A percentile compares a stretch with the other conserved stretches of the same genome.
Evolutionary conservation across 2,113 vertebrate genomes (phyloP).

Genomic region (Poeciliopsis prolifica): DNA sequence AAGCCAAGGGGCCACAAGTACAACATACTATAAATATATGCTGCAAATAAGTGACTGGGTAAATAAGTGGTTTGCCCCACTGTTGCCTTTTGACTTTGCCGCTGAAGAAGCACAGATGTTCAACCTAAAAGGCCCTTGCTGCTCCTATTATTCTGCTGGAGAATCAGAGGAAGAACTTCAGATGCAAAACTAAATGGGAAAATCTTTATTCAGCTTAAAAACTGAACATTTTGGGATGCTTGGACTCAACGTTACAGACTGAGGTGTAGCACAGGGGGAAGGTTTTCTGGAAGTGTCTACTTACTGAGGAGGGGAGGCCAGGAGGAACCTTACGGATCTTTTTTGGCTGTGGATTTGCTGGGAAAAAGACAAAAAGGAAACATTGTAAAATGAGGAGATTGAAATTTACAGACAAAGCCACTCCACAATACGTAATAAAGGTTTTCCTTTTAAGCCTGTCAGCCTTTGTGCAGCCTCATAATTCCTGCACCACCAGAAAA

Average conservation of each 20-base stretch:
- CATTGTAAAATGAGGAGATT: conserved; percentile 5
- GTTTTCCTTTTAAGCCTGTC: conserved; percentile 24
- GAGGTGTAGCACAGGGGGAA: conserved; percentile 8
- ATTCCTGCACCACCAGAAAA: conserved; percentile 27
- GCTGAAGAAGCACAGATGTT: conserved; percentile 63
- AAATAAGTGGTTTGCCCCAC: conserved; percentile 47
- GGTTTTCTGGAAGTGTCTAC: conserved; percentile 45
- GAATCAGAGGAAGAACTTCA: conserved; percentile 35
- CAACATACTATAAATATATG: conserved; percentile 75
- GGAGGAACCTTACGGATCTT: conserved; percentile 97
- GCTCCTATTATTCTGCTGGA: conserved; percentile 36
- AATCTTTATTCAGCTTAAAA: conserved; percentile 19
- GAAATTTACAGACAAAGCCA: conserved; percentile 1
- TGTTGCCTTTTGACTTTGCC: conserved; percentile 26
- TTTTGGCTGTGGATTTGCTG: conserved; percentile 89
- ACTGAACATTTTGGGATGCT: conserved; percentile 33
- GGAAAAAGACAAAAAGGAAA: conserved; percentile 29
- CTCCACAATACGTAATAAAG: conserved; percentile 14
- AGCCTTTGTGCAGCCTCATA: conserved; percentile 39
- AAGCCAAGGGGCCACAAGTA: conserved; percentile 72
- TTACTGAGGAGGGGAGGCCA: conserved; percentile 95
- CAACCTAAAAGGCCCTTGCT: conserved; percentile 51
- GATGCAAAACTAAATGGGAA: conserved; percentile 48
- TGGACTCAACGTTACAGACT: conserved; percentile 9
- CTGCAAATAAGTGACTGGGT: conserved; percentile 64